Base-by-base conservation (phyloP, 2,113 vertebrate genomes). In the Fukomys damarensis region DNA sequence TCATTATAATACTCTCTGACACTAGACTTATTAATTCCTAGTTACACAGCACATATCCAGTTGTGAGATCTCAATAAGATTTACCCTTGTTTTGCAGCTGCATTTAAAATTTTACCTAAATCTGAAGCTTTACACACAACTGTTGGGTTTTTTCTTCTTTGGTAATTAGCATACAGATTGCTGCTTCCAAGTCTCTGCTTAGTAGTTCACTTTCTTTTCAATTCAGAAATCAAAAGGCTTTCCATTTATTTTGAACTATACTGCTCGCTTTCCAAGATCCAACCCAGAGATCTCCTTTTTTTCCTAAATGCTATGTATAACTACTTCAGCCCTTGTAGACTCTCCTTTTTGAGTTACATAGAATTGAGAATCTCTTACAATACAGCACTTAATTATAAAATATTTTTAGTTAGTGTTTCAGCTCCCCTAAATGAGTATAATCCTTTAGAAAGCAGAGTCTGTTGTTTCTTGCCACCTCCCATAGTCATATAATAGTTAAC, bases 171-270 rank as follows among this genome's bases (percentile, higher is more conserved):
- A 76, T 32, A 79, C 38, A 38, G 61, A 89, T 84, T 58, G 38
- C 77, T 58, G 77, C 61, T 79, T 89, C 41, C 35, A 91, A 88
- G 38, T n/a, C 35, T 66, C 76, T 88, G 2, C 54, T 49, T 26
- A 82, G 19, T 58, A 20, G 14, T 77, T 72, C 61, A n/a, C 46
- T 76, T 94, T 86, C 56, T 95, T 82, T 86, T 89, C 61, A 72
- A 72, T 16, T 86, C 28, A 89, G 38, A 19, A 86, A 49, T 86
- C n/a, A 76, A 81, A 77, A 76, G 0, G 38, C 22, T 80, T 82
- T 74, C 32, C 16, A 38, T 89, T 72, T 81, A 54, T 72, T 88
- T 93, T 80, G 54, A 77, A 43, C n/a, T 68, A 10, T 81, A 28
- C 52, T 94, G 13, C 46, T 81, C 46, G 59, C 30, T 24, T 86